These are phyloP conservation scores for Caenorhabditis sp. DNA, from an alignment of 2,888 invertebrate genomes.

Conservation along the genomic window DNA sequence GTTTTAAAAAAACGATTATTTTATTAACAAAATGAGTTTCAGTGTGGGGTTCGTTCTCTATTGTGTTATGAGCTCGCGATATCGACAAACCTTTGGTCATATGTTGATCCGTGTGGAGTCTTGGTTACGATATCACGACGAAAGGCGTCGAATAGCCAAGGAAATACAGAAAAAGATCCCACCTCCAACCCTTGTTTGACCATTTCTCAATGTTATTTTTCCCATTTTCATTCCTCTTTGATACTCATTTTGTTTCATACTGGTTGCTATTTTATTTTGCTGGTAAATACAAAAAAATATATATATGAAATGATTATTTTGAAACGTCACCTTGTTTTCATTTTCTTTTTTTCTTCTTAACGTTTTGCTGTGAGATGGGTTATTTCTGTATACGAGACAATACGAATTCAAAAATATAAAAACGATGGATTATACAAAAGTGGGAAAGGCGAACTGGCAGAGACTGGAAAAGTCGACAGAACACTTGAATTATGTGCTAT, in stretches of 20 bases:
- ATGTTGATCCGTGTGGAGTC: constrained; percentile 59
- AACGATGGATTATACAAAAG: background rate
- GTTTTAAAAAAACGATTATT: background rate
- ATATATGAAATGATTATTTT: background rate
- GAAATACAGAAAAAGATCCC: constrained; percentile 39
- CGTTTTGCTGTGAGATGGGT: no score
- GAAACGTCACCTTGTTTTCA: background rate
- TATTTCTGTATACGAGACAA: background rate
- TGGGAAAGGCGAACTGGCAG: background rate
- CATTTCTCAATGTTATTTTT: background rate
- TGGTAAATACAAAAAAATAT: background rate
- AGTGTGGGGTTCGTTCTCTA: constrained; percentile 62
- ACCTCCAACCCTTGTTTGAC: constrained; percentile 3
- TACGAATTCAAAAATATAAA: background rate
- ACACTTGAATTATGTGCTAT: background rate
- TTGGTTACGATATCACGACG: constrained; percentile 53
- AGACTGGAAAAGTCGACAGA: background rate
- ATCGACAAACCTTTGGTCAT: constrained; percentile 60
- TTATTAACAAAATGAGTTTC: constrained; percentile 11
- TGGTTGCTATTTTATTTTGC: background rate
- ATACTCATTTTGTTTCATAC: background rate
- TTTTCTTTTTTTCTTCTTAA: background rate
- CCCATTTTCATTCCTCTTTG: background rate
- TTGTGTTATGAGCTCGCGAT: constrained; percentile 60
- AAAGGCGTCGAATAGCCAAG: constrained; percentile 36